Evolutionary conservation across 2,888 invertebrate genomes (phyloP).

Genomic region (Brassicogethes aeneus): DNA sequence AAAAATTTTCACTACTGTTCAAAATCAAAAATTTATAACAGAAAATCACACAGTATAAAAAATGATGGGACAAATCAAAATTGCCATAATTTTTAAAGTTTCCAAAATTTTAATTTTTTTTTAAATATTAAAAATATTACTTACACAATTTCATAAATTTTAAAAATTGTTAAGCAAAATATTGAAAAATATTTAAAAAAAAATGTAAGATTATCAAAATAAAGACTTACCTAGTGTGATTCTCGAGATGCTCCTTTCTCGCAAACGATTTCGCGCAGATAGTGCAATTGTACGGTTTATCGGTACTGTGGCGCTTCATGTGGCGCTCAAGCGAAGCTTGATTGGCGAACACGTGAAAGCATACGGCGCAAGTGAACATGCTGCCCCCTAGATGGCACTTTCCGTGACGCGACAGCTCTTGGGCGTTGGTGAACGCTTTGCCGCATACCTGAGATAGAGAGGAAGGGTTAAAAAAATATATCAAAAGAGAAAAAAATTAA

Average conservation of each 20-base stretch:
- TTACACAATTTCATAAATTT: neutral
- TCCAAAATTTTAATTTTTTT: too few species aligned
- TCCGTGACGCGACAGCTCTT: constrained; percentile 72
- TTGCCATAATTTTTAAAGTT: too few species aligned
- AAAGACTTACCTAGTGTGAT: too few species aligned
- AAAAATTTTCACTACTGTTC: too few species aligned
- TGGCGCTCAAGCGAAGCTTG: constrained; percentile 64
- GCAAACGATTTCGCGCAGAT: constrained; percentile 82
- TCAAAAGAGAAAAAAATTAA: constrained; percentile 16
- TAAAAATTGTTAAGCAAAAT: neutral
- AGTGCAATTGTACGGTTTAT: constrained; percentile 77
- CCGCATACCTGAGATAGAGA: constrained; percentile 58
- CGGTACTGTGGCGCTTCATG: constrained; percentile 72
- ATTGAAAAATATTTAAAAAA: constrained; percentile 17
- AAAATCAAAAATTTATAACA: too few species aligned
- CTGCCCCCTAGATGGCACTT: constrained; percentile 76
- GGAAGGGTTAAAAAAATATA: neutral
- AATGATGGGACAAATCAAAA: too few species aligned
- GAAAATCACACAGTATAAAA: too few species aligned
- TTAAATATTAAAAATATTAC: too few species aligned
- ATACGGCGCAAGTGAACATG: constrained; percentile 64
- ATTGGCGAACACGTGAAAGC: constrained; percentile 67
- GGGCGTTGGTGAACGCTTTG: constrained; percentile 71
- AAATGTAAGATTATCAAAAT: constrained; percentile 13
- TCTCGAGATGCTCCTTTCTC: constrained; percentile 78